Base-by-base conservation (phyloP, 2,113 vertebrate genomes). In the Galeopterus variegatus region DNA sequence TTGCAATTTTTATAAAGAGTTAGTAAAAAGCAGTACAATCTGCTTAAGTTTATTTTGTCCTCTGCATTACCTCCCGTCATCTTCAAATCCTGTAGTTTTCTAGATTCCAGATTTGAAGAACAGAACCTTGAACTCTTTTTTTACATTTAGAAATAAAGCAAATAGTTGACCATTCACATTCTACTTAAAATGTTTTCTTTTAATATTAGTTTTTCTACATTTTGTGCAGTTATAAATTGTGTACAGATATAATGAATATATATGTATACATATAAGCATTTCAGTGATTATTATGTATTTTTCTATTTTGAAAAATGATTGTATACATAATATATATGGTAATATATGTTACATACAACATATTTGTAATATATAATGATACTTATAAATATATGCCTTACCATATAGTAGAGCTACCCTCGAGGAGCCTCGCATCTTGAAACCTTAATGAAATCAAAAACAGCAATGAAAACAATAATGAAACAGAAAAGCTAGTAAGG, bases 61-160 rank as follows among this genome's bases (percentile, higher is more conserved):
- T 85, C 23, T 72, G 23, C 14, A 56, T 96, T 82, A 77, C 12
- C 48, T 76, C 21, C 3, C n/a, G 87, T 45, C 14, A 15, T 62
- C 15, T 31, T 80, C 65, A 75, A 18, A 60, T 19, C 7, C 28
- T 84, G 5, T 9, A 85, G 48, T 60, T 72, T 64, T 91, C 58
- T 87, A 21, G 4, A 64, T 36, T 73, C 11, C 31, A 24, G 13
- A 62, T 83, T 83, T 96, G 56, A 93, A 60, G 18, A 94, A 67
- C 18, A 73, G 33, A 92, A 33, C 15, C 23, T 31, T 84, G 21
- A 1, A 69, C 33, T 62, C 24, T 65, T 58, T 86, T 24, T 15
- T 82, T 92, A 50, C 12, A 8, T 76, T 88, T 79, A 75, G 50
- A 73, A 94, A 93, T 81, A 23, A 69, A 94, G 75, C 31, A 80